Conservation (phyloP, 1,140 invertebrate species). For the Acyrthosiphon pisum region DNA sequence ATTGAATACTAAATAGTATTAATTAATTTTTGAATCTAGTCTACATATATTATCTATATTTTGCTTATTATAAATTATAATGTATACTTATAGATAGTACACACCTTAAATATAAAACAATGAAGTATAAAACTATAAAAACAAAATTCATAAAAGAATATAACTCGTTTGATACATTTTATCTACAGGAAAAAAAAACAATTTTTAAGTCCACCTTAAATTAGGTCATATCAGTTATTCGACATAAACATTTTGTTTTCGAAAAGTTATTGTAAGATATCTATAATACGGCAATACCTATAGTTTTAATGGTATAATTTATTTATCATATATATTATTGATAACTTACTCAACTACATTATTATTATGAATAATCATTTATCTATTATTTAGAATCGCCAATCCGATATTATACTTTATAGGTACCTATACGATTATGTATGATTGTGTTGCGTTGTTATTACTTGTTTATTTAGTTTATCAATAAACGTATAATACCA, state of each 20-base stretch:
- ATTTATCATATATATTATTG: background rate
- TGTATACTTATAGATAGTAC: too few relatives aligned
- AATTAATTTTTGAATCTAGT: background rate
- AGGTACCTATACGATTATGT: background rate
- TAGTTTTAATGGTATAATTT: background rate
- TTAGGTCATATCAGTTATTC: background rate
- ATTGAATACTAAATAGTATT: background rate
- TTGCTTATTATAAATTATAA: background rate
- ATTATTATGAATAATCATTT: too few relatives aligned
- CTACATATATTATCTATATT: background rate
- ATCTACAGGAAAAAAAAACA: background rate
- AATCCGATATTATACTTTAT: background rate
- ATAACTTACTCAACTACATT: background rate
- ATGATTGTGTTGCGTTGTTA: background rate
- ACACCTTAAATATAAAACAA: too few relatives aligned
- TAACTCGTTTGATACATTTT: background rate
- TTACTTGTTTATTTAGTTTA: background rate
- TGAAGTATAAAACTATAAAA: background rate
- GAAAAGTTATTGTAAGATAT: background rate
- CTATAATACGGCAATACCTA: background rate
- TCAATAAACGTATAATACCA: background rate
- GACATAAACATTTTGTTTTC: background rate
- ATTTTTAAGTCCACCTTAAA: background rate
- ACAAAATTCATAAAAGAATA: too few relatives aligned
- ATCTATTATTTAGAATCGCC: background rate